Conservation (phyloP, 1,140 invertebrate species). For the Formica selysi region DNA sequence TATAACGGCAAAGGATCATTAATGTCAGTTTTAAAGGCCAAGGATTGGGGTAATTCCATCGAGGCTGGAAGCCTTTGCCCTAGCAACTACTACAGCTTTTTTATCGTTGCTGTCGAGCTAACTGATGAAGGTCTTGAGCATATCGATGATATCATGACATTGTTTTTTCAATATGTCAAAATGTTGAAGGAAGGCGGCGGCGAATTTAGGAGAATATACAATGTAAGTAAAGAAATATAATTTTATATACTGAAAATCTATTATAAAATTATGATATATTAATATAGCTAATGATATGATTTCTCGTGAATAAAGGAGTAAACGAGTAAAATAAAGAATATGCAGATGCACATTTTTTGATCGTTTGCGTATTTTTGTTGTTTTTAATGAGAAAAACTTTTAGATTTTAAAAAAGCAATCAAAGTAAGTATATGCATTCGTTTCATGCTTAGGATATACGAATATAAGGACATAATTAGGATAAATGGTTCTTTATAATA, state of each 20-base stretch:
- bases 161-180: constrained; percentile 96
- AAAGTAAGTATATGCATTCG: no score
- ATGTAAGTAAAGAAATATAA: constrained; percentile 72
- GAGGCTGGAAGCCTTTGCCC: constrained; percentile 91
- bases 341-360: no score
- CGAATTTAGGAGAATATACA: constrained; percentile 95
- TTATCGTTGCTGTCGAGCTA: constrained; percentile 95
- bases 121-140: constrained; percentile 96
- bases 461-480: background rate
- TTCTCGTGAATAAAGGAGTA: background rate
- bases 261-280: background rate
- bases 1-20: background rate
- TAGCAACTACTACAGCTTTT: constrained; percentile 95
- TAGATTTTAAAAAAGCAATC: no score
- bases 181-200: constrained; percentile 90
- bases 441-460: no score
- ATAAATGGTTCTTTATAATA: no score
- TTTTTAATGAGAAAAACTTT: no score
- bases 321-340: background rate
- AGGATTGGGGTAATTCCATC: constrained; percentile 85
- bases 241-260: background rate
- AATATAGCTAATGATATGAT: background rate
- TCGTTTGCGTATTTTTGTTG: no score
- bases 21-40: background rate
- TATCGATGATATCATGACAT: constrained; percentile 93